Percentiles rank a stretch among this genome's conserved stretches.
Conservation (phyloP, 1,140 invertebrate species). For the Parapsyche elsis region DNA sequence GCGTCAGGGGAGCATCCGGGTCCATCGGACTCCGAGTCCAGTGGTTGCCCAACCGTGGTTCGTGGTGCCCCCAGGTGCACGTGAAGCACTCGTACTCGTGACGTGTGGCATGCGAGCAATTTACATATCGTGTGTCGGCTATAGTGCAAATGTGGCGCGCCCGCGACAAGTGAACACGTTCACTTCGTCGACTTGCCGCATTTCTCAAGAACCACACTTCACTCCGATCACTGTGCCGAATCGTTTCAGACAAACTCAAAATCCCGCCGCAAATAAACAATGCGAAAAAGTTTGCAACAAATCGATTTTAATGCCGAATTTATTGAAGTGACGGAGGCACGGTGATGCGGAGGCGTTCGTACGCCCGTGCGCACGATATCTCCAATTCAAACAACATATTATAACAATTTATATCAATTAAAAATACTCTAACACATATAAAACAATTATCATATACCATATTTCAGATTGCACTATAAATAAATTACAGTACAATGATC, state of each 20-base stretch:
- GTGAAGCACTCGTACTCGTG: conserved; percentile 37
- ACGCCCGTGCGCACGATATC: no score
- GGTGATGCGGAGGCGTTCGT: no score
- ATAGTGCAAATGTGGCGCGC: conserved; percentile 34
- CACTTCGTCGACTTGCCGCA: neutral
- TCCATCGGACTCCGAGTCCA: neutral
- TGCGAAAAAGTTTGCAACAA: no score
- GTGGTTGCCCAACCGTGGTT: neutral
- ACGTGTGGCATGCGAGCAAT: conserved; percentile 43
- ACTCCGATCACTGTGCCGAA: neutral
- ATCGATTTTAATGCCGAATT: no score
- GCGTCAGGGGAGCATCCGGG: neutral
- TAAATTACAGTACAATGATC: no score
- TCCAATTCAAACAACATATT: no score
- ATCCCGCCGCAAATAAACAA: no score
- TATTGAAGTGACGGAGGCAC: no score
- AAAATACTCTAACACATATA: no score
- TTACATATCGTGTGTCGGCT: conserved; percentile 50
- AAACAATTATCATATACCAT: no score
- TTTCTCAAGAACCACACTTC: conserved; percentile 3
- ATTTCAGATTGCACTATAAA: no score
- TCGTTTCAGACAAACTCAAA: neutral
- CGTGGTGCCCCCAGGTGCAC: conserved; percentile 17
- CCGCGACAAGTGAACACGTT: conserved; percentile 37
- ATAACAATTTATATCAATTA: no score